Percentiles rank a stretch among this genome's conserved stretches.
Conservation (phyloP, 2,113 vertebrate species). For the Passer montanus region DNA sequence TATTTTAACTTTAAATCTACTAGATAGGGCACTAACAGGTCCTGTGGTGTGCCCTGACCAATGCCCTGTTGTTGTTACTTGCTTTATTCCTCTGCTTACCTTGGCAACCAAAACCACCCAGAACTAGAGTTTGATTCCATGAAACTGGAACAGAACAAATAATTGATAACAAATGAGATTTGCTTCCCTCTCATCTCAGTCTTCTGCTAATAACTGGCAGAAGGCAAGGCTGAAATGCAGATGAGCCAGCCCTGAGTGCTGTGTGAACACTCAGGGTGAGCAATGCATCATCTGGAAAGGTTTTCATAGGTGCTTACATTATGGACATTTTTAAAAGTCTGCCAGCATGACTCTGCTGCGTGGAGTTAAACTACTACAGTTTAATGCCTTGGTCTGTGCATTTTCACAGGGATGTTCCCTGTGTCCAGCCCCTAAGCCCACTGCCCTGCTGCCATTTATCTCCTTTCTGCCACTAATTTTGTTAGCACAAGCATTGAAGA, state of each 20-base stretch:
- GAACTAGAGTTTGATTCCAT: not conserved
- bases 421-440: not conserved
- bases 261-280: not conserved
- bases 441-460: not conserved
- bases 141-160: slow-evolving; percentile 33
- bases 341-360: not conserved
- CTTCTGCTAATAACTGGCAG: not conserved
- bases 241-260: not conserved
- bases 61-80: not conserved
- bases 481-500: not conserved
- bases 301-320: slow-evolving; percentile 15
- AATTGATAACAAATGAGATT: slow-evolving; percentile 40
- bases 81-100: not conserved
- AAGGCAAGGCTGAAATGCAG: not conserved
- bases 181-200: not conserved
- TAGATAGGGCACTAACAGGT: not conserved
- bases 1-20: not conserved
- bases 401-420: not conserved
- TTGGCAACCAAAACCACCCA: not conserved
- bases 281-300: not conserved
- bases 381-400: not conserved
- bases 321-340: not conserved
- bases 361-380: not conserved
- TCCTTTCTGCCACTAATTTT: not conserved
- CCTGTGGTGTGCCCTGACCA: not conserved